These are phyloP conservation scores for Megalops atlanticus DNA, from an alignment of 2,113 vertebrate genomes.

Conservation along the genomic window DNA sequence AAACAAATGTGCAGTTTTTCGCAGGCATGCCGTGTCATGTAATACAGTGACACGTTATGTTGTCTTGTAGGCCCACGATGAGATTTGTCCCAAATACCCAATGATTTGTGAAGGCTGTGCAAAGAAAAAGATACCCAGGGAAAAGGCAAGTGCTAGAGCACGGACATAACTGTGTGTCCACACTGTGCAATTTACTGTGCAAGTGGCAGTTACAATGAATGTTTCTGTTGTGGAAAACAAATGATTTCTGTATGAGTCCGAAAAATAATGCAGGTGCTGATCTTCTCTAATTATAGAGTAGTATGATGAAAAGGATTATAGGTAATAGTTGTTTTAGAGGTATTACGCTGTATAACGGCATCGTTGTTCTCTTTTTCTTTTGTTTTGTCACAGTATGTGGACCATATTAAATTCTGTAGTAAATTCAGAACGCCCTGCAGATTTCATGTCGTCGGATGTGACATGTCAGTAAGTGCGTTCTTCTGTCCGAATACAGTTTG, in stretches of 20 bases:
- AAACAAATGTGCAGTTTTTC: background rate
- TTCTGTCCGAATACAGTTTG: too few relatives aligned
- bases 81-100: constrained; percentile 88
- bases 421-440: constrained; percentile 70
- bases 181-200: background rate
- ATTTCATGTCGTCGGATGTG: constrained; percentile 71
- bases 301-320: background rate
- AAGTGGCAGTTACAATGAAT: background rate
- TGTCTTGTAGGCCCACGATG: constrained; percentile 80
- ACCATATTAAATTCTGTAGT: constrained; percentile 71
- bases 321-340: background rate
- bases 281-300: background rate
- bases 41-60: background rate
- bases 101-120: constrained; percentile 91
- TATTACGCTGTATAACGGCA: background rate
- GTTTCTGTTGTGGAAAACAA: background rate
- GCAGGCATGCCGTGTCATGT: background rate
- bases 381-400: constrained; percentile 66
- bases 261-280: background rate
- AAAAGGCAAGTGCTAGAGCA: constrained; percentile 74
- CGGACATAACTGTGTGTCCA: background rate
- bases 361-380: constrained; percentile 15
- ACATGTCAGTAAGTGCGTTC: constrained; percentile 40
- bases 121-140: constrained; percentile 87
- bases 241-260: background rate